Base-by-base conservation (phyloP, 2,113 vertebrate genomes). In the Microtus ochrogaster region DNA sequence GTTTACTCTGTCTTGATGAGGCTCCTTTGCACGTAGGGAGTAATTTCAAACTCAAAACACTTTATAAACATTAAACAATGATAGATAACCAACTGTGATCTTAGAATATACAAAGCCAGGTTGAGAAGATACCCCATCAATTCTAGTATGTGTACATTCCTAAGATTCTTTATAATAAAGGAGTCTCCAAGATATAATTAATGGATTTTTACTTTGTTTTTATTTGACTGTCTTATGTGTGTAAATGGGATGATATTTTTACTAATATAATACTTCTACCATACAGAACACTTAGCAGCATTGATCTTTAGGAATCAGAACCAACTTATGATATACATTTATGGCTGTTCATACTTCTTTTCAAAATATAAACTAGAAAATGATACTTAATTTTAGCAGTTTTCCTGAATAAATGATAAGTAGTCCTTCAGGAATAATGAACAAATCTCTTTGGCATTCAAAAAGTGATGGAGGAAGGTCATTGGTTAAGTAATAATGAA, bases 61-160 rank as follows among this genome's bases (percentile, higher is more conserved):
- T 96, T 97, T 89, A 39, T 36, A 95, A 96, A 94, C 44, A 74
- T 94, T 81, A 85, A 70, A 47, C 61, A 81, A 82, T 82, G 8
- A 84, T 91, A 96, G 65, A 83, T 65, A 73, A 85, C 82, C 41
- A 86, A 89, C 65, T 82, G 77, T 93, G 79, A 92, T 83, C 39
- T 41, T 77, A 78, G 65, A 82, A 93, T 72, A 47, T 66, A 84
- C 49, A 77, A 61, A 85, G n/a, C 19, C 65, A 70, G 44, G 11
- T 47, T 78, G 36, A 87, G 14, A 24, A 92, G 65, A 41, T 3
- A 36, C 4, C 81, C 36, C 28, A 74, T 89, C 72, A 86, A 63
- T 88, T 72, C n/a, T 81, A 86, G 33, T 61, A 39, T 24, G 79
- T 30, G 33, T 44, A 82, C 24, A 49, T 81, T 94, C 78, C 58